phyloP scores from a whole-genome alignment of 2,888 invertebrate genomes.

The Cheiracanthium punctorium region DNA sequence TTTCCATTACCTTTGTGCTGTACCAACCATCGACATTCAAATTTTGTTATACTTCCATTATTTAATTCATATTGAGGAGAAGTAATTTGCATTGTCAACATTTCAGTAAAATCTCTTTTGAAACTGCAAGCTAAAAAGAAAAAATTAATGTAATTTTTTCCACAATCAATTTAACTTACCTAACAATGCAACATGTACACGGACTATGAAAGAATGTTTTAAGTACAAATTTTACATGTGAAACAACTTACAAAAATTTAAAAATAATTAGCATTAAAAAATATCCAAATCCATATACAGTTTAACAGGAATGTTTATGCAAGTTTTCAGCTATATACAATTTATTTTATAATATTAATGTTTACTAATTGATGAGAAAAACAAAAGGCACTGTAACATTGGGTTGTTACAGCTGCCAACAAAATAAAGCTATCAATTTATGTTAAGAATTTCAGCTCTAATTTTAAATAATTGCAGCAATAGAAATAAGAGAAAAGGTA shows the following conservation, averaged over 20 bases:
- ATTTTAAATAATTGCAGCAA: no score
- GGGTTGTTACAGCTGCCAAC: no score
- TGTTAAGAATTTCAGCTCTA: no score
- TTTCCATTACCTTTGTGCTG: not conserved
- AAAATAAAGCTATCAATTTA: no score
- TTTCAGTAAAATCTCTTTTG: not conserved
- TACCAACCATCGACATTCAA: conserved; percentile 46
- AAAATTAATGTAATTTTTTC: no score
- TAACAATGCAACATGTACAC: not conserved
- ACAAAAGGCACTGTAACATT: no score
- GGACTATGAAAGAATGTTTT: not conserved
- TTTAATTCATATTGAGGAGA: conserved; percentile 23
- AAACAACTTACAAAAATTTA: not conserved
- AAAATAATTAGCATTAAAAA: not conserved
- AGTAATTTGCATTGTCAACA: not conserved
- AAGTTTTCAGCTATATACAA: no score
- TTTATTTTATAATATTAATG: no score
- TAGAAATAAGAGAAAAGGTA: no score
- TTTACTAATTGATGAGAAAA: no score
- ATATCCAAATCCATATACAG: not conserved
- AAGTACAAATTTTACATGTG: not conserved
- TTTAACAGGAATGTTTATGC: no score
- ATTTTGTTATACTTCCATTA: conserved; percentile 17
- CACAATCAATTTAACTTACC: no score
- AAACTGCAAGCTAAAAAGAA: conserved; percentile 39